Evolutionary conservation across 2,888 invertebrate species (phyloP).

Genomic region (Agrotis exclamationis): DNA sequence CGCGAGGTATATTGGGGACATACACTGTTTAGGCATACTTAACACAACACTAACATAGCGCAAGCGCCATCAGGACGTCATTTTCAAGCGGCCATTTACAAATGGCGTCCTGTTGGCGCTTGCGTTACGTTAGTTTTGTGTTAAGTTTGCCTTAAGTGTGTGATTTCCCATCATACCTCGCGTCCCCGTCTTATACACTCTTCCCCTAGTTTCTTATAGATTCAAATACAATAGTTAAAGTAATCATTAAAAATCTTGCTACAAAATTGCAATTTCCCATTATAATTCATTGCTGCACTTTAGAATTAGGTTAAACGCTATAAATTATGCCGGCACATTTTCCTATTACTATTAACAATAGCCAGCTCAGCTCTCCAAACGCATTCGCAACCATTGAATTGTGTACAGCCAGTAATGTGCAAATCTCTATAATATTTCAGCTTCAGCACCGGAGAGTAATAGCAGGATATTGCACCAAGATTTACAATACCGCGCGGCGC

Average conservation of each 20-base stretch:
- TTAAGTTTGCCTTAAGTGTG: no score
- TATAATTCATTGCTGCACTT: constrained; percentile 26
- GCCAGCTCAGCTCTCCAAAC: constrained; percentile 40
- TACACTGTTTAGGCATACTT: no score
- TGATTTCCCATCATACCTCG: no score
- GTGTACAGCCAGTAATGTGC: constrained; percentile 48
- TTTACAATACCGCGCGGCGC: constrained; percentile 57
- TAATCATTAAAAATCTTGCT: neutral
- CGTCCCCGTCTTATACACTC: no score
- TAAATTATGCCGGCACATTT: constrained; percentile 39
- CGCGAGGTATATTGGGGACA: no score
- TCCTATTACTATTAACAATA: constrained; percentile 43
- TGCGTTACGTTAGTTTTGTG: no score
- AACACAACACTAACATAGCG: no score
- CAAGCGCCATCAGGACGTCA: no score
- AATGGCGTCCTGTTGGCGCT: no score
- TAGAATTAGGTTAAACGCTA: constrained; percentile 21
- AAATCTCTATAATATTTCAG: constrained; percentile 63
- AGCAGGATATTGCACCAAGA: constrained; percentile 64
- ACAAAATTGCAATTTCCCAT: neutral
- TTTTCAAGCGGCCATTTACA: no score
- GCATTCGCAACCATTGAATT: constrained; percentile 49
- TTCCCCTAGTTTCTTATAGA: no score
- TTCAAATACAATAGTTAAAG: neutral
- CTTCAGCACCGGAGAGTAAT: constrained; percentile 60